Percentiles rank a stretch among this genome's conserved stretches.
These are phyloP conservation scores for Orbicella faveolata DNA, from an alignment of 64 coral and sea anemone genomes.

Conservation along the genomic window DNA sequence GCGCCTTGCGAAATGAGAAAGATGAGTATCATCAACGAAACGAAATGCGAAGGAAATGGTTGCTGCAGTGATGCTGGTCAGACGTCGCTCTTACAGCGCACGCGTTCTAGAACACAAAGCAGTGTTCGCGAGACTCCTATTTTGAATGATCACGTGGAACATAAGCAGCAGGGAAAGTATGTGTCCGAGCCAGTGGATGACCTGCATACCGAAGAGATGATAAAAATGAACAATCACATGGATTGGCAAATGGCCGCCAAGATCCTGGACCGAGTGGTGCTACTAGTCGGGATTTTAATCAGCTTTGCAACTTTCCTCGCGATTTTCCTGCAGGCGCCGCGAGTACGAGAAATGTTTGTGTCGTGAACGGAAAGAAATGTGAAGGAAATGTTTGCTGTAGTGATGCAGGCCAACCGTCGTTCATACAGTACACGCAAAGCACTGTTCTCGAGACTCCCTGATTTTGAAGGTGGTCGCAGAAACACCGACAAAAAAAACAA, in stretches of 20 bases:
- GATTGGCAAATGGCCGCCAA: slow-evolving; percentile 84
- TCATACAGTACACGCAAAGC: too few species aligned
- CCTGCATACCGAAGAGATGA: not conserved
- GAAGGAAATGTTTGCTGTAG: too few species aligned
- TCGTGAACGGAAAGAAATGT: not conserved
- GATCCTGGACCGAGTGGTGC: slow-evolving; percentile 77
- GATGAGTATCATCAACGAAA: not conserved
- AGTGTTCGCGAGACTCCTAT: slow-evolving; percentile 37
- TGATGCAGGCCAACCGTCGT: too few species aligned
- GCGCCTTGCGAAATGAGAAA: not conserved
- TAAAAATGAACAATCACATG: slow-evolving; percentile 11
- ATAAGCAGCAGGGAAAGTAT: not conserved
- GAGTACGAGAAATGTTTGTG: slow-evolving; percentile 56
- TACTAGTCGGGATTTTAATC: slow-evolving; percentile 63
- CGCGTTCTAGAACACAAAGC: slow-evolving; percentile 17
- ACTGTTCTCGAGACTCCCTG: too few species aligned
- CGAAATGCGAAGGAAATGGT: slow-evolving; percentile 20
- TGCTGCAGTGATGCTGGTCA: not conserved
- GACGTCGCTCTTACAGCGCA: slow-evolving; percentile 23
- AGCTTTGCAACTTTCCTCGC: slow-evolving; percentile 55
- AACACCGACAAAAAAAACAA: too few species aligned
- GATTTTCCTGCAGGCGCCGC: slow-evolving; percentile 90
- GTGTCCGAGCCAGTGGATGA: not conserved
- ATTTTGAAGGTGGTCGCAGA: too few species aligned
- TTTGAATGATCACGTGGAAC: slow-evolving; percentile 10